These are phyloP conservation scores for Schizaphis graminum DNA, from an alignment of 2,888 invertebrate species.

Conservation along the genomic window DNA sequence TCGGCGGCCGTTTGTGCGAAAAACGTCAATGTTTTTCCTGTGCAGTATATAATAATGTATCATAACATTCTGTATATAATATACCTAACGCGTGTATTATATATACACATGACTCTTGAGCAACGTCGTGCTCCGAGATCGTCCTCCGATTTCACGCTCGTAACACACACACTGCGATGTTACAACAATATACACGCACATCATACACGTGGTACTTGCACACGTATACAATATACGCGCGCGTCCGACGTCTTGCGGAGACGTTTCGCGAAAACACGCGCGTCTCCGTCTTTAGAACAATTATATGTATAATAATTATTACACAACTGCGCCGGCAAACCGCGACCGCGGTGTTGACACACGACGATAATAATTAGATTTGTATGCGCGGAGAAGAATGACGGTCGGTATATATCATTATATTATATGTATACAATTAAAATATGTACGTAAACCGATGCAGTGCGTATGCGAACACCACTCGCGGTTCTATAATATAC, in stretches of 20 bases:
- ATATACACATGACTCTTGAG: neutral
- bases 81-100: neutral
- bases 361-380: neutral
- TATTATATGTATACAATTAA: neutral
- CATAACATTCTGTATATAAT: neutral
- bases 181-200: neutral
- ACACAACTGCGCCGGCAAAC: neutral
- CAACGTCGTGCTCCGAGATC: neutral
- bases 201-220: neutral
- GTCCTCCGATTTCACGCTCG: neutral
- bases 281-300: neutral
- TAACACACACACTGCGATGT: neutral
- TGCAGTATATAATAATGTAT: neutral
- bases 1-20: neutral
- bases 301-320: neutral
- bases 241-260: neutral
- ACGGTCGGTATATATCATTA: no score
- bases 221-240: neutral
- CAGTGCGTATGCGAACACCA: neutral
- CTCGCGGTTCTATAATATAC: neutral
- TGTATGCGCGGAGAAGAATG: neutral
- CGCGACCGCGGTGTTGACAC: neutral
- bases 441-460: neutral
- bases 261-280: neutral
- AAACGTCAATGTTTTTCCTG: conserved; percentile 12